Evolutionary conservation across 1,140 invertebrate genomes (phyloP), one percentile per base, ranked within the genome.

Genomic region (Megathymus violae): DNA sequence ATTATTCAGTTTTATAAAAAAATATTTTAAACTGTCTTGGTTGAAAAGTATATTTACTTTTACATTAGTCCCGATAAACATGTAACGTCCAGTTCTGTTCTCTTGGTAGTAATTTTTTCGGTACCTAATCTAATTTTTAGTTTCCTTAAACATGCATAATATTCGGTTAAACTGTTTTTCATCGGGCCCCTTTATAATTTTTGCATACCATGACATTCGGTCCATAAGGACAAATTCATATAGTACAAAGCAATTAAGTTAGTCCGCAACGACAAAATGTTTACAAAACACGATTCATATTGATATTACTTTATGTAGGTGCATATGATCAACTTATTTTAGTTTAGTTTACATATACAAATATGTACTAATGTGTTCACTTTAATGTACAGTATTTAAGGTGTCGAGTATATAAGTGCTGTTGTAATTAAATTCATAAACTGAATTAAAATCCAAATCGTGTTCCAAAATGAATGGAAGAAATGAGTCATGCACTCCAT

Each of bases 141-240:
- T 31, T 31, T 9, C 27, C 27, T 31, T 9, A 31, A 3, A 31
- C 27, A 31, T 31, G 27, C 7, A 1, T 9, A 6, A 31, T 31
- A 31, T 31, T 31, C 1, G 1, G 1, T 31, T 31, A 22, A 22
- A 22, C 19, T 31, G 27, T 31, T 31, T 22, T 22, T 22, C 5
- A 22, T 22, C 5, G 5, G 19, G 27, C 1, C 7, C 27, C 27
- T 6, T 31, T 31, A 31, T 31, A 31, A 5, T 31, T 31, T 60
- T 47, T 31, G 27, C 40, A 43, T 6, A 9, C 40, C 15, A 31
- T 13, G 54, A 46, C 10, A 16, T 44, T 46, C 27, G 27, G 7
- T 31, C 27, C 3, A 31, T 4, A 31, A 31, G 27, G 7, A 31
- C 27, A 6, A 31, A 31, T 31, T 22, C 27, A 9, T 31, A 9